Base-by-base conservation (phyloP, 2,113 vertebrate species). In the Tragulus kanchil region DNA sequence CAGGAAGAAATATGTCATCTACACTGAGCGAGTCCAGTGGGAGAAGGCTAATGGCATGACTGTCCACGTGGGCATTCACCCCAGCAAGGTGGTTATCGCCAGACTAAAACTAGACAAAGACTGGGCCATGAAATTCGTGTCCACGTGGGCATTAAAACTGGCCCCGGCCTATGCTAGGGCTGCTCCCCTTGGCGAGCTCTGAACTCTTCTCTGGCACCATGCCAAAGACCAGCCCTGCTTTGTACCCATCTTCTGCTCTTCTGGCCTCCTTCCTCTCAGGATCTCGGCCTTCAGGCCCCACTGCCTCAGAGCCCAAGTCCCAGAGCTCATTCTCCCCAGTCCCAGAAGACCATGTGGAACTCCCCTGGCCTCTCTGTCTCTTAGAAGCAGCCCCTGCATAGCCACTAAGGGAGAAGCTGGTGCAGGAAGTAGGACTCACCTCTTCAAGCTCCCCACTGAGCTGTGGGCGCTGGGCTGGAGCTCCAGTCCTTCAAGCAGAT, bases 301-400 rank as follows among this genome's bases (percentile, higher is more conserved):
- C 25, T 42, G 36, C 89, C 48, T 85, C n/a, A 71, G 48, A 19
- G 28, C 58, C 21, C 13, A n/a, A 45, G 14, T 71, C n/a, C 48
- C 42, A 45, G 69, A 25, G 12, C 19, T 28, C 19, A 23, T 26
- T 58, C 52, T 54, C 48, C 25, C 50, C 23, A 64, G 48, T 15
- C 79, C 48, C 5, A 0, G 1, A 19, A 48, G 23, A 17, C 0
- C 19, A 17, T 19, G 14, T 12, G 2, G 42, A 7, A 36, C 36
- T 64, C 42, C 6, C 28, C 45, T 62, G 73, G 69, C 36, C 75
- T 65, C 85, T 31, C 85, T 62, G 54, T 62, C 82, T 54, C 25
- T 65, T 2, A 28, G 84, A 50, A 50, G 58, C 58, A 11, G 4
- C 50, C 67, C 26, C 56, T 52, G 42, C 78, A 52, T 42, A n/a